Evolutionary conservation across 1,140 invertebrate species (phyloP).

Genomic region (Ganaspis sp.): DNA sequence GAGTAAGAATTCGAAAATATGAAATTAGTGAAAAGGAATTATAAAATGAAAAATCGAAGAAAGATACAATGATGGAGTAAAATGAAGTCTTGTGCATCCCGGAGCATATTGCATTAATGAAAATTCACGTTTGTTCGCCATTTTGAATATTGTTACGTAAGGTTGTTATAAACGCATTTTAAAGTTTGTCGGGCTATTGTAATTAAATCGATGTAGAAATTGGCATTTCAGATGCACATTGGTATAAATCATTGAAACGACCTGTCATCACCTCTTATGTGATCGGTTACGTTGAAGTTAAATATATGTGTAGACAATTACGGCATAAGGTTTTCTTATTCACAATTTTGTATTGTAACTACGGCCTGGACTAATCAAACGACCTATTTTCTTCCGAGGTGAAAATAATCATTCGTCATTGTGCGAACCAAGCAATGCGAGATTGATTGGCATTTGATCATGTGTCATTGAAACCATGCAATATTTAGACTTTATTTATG

Average conservation of each 20-base stretch:
- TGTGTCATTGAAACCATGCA: neutral
- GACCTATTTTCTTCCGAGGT: conserved; percentile 8
- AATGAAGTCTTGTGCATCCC: too few species aligned
- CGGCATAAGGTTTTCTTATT: neutral
- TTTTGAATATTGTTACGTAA: neutral
- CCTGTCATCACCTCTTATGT: conserved; percentile 12
- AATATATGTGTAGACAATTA: conserved; percentile 11
- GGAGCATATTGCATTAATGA: too few species aligned
- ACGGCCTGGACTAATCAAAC: neutral
- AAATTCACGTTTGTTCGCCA: neutral
- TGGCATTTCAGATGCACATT: conserved; percentile 1
- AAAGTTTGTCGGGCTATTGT: neutral
- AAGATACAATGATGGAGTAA: too few species aligned
- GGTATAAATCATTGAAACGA: conserved; percentile 14
- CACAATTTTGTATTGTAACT: neutral
- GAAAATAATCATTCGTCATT: conserved; percentile 23
- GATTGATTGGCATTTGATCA: conserved; percentile 7
- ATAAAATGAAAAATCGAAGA: too few species aligned
- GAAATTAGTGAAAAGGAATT: too few species aligned
- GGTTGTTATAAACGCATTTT: neutral
- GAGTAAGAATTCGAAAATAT: too few species aligned
- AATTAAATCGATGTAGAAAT: conserved; percentile 11
- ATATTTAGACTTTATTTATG: conserved; percentile 27
- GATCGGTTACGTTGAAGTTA: neutral
- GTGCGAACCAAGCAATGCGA: neutral